A percentile compares a stretch with the other conserved stretches of the same genome.
Conservation (phyloP, 2,797 vertebrate species). For the Lindbergichthys nudifrons region DNA sequence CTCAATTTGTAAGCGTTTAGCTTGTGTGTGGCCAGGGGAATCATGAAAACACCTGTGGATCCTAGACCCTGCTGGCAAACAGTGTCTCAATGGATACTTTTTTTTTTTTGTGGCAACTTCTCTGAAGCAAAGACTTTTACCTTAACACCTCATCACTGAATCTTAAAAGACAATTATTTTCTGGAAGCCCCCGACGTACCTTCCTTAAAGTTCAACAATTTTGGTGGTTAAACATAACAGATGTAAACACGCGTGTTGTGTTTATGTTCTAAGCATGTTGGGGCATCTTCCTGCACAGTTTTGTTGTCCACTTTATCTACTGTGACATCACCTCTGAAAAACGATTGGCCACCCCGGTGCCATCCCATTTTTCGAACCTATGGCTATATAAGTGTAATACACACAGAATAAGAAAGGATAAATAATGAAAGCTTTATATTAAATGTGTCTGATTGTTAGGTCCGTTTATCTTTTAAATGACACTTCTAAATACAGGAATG, state of each 20-base stretch:
- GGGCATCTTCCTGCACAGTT: too few relatives aligned
- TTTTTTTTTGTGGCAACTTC: background rate
- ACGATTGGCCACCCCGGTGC: background rate
- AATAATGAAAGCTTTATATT: background rate
- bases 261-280: too few relatives aligned
- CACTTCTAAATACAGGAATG: background rate
- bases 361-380: background rate
- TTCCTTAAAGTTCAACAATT: too few relatives aligned
- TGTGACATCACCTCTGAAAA: background rate
- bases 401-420: background rate
- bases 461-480: background rate
- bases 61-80: background rate
- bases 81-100: background rate
- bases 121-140: background rate
- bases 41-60: conserved; percentile 29
- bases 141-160: too few relatives aligned
- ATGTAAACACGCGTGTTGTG: too few relatives aligned
- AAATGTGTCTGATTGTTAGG: background rate
- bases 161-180: too few relatives aligned
- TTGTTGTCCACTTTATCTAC: background rate
- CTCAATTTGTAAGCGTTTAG: background rate
- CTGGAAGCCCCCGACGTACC: too few relatives aligned
- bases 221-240: too few relatives aligned
- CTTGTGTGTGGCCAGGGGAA: background rate
- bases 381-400: background rate